A percentile compares a stretch with the other conserved stretches of the same genome.
These are phyloP conservation scores for Tanytarsus gracilentus DNA, from an alignment of 2,888 invertebrate species.

Conservation along the genomic window DNA sequence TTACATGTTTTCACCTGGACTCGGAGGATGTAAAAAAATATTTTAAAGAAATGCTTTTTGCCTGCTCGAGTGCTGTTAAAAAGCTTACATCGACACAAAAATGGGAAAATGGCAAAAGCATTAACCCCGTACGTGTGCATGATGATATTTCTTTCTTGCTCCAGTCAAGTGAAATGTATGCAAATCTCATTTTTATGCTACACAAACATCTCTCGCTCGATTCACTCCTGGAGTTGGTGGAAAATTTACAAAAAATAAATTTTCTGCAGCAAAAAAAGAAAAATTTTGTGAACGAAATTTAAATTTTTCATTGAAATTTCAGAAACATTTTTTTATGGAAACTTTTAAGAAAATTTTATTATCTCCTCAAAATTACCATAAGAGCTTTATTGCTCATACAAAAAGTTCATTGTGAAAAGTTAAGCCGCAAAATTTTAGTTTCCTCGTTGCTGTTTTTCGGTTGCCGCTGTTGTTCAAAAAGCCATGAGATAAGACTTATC, in stretches of 20 bases:
- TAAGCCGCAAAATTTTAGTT: neutral
- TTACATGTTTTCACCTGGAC: too few species aligned
- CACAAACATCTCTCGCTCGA: constrained; percentile 16
- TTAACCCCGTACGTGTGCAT: constrained; percentile 28
- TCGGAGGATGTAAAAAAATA: neutral
- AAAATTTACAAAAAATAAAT: too few species aligned
- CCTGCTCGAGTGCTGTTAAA: too few species aligned
- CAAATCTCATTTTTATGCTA: constrained; percentile 28
- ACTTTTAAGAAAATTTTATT: too few species aligned
- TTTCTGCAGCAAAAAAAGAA: neutral
- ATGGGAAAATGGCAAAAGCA: constrained; percentile 22
- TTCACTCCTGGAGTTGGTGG: too few species aligned
- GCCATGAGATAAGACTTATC: neutral
- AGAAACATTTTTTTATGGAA: too few species aligned
- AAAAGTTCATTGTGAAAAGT: too few species aligned
- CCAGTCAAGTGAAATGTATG: constrained; percentile 1
- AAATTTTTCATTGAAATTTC: too few species aligned
- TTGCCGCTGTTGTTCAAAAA: neutral
- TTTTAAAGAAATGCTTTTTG: constrained; percentile 8
- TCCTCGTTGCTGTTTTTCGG: neutral
- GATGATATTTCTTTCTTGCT: constrained; percentile 18
- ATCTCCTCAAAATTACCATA: too few species aligned
- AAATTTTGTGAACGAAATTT: too few species aligned
- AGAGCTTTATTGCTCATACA: too few species aligned
- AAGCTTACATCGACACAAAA: constrained; percentile 23